Evolutionary conservation across 2,888 invertebrate genomes (phyloP).

Genomic region (Cynaeus angustus): DNA sequence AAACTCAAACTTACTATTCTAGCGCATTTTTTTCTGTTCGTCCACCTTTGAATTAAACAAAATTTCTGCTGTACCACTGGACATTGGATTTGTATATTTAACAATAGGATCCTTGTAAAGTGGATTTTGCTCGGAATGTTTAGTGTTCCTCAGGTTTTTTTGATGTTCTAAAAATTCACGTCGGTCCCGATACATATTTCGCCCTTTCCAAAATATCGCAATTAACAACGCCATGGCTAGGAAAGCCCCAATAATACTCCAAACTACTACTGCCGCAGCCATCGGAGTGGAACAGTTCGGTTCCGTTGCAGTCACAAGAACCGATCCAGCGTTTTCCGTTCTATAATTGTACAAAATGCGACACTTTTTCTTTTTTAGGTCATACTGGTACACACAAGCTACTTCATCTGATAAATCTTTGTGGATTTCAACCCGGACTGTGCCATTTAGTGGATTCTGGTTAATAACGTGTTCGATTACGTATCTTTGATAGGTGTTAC

Average conservation of each 20-base stretch:
- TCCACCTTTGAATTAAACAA: too few species aligned
- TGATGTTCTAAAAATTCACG: constrained; percentile 51
- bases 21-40: too few species aligned
- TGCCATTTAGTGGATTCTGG: not conserved
- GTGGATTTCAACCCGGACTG: constrained; percentile 1
- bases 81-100: constrained; percentile 69
- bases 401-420: constrained; percentile 3
- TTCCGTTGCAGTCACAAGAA: constrained; percentile 44
- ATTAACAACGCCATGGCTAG: constrained; percentile 57
- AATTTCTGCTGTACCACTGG: not conserved
- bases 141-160: constrained; percentile 7
- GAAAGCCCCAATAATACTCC: constrained; percentile 54
- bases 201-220: constrained; percentile 62
- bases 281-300: constrained; percentile 59
- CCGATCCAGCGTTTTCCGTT: constrained; percentile 27
- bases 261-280: constrained; percentile 56
- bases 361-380: constrained; percentile 47
- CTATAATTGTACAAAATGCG: constrained; percentile 52
- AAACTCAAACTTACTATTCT: too few species aligned
- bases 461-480: constrained; percentile 53
- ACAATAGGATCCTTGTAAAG: constrained; percentile 72
- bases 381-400: constrained; percentile 46
- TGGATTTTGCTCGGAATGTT: constrained; percentile 61
- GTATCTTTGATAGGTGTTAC: constrained; percentile 73
- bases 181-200: constrained; percentile 48